Base-by-base conservation (phyloP, 2,888 invertebrate genomes). In the Polydrusus tereticollis region DNA sequence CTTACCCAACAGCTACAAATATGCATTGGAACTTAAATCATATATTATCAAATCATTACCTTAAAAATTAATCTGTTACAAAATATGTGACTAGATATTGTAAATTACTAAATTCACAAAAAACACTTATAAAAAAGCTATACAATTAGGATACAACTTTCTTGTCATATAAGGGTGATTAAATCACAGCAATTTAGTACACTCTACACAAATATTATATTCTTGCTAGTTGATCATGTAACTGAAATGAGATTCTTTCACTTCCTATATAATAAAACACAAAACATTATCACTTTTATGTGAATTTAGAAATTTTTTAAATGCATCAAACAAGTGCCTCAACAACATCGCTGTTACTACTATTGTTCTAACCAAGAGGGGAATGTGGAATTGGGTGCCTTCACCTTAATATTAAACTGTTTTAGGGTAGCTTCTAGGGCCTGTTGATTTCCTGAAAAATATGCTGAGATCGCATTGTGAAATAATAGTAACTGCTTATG, bases 391-490 rank as follows among this genome's bases (percentile, higher is more conserved):
- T 94, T 94, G 60, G 94, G 93, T 77, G 92, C 89, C 85, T 94
- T 93, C 76, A 94, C 90, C 87, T 94, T 96, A 83, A 98, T 94
- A 87, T 94, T 96, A 87, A 98, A 98, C 88, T 98, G 97, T 81
- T 96, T 94, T 78, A 98, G 88, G 18, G 98, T 97, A 23, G 95
- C 94, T 85, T 98, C 98, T 67, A 99, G 87, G 73, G 96, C 95
- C 74, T 92, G 90, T 84, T 96, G 95, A 88, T 99, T 99, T 65
- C 98, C 98, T 81, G 97, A 96, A 87, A 98, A 98, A 87, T 98
- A 99, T 6, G 98, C 97, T 33, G 97, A 94, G 70, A 98, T 93
- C 1, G 98, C 98, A 87, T 98, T 98, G 87, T 99, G 98, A 86
- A 98, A 95, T 79, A 99, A 87, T 67, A 98, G 88, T 76, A 99